Evolutionary conservation across 2,888 invertebrate species (phyloP).

Genomic region (Folsomia manolachei): DNA sequence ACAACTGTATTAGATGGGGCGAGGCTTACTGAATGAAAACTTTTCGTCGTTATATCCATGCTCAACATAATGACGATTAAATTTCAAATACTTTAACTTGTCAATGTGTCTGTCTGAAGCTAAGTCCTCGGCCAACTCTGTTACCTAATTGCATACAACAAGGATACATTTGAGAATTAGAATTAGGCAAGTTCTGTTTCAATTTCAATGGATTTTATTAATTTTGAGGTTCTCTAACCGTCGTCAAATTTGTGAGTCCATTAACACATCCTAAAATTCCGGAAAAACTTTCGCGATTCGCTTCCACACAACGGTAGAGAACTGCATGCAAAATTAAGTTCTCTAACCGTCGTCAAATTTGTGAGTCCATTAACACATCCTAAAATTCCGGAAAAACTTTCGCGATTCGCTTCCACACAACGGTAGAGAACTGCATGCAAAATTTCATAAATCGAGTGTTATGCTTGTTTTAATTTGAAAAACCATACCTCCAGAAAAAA

Average conservation of each 20-base stretch:
- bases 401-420: slow-evolving; percentile 45
- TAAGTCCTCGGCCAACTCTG: slow-evolving; percentile 41
- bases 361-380: slow-evolving; percentile 46
- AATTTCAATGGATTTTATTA: not conserved
- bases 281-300: slow-evolving; percentile 45
- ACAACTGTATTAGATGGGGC: not conserved
- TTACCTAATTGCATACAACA: slow-evolving; percentile 22
- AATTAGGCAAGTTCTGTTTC: not conserved
- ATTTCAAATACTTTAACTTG: slow-evolving; percentile 35
- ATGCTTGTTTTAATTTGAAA: too few species aligned
- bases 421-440: slow-evolving; percentile 37
- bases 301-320: slow-evolving; percentile 44
- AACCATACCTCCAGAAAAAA: slow-evolving; percentile 43
- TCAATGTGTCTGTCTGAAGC: slow-evolving; percentile 39
- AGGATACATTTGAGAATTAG: too few species aligned
- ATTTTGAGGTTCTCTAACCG: slow-evolving; percentile 19
- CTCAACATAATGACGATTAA: slow-evolving; percentile 42
- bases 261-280: slow-evolving; percentile 47
- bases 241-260: slow-evolving; percentile 43
- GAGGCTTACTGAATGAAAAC: slow-evolving; percentile 43
- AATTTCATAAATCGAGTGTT: too few species aligned
- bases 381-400: slow-evolving; percentile 46
- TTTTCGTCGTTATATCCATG: slow-evolving; percentile 47
- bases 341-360: slow-evolving; percentile 4
- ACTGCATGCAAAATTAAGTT: slow-evolving; percentile 28